phyloP scores from a whole-genome alignment of 2,113 vertebrate genomes.

The Heterotilapia buettikoferi region DNA sequence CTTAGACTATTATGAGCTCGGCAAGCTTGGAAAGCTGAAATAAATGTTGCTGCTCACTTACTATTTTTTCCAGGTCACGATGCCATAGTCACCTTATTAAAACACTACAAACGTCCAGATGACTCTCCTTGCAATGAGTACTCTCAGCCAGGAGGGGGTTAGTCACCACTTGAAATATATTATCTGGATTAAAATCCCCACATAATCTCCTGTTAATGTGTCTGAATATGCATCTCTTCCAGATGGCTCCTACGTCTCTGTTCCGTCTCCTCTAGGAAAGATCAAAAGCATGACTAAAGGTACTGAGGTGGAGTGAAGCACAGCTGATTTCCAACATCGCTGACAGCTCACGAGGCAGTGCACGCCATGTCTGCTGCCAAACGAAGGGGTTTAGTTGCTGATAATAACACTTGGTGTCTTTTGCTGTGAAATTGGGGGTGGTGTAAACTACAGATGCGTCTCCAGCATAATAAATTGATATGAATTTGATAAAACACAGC shows the following conservation, averaged over 20 bases:
- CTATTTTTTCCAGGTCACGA: slow-evolving; percentile 78
- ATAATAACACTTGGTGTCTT: not conserved
- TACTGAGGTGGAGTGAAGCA: slow-evolving; percentile 57
- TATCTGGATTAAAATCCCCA: not conserved
- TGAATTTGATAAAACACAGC: not conserved
- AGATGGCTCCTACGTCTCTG: slow-evolving; percentile 94
- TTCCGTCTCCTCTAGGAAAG: slow-evolving; percentile 91
- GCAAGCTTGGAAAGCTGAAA: not conserved
- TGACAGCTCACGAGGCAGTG: slow-evolving; percentile 14
- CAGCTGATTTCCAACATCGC: not conserved
- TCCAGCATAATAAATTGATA: not conserved
- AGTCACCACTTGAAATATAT: not conserved
- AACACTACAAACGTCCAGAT: slow-evolving; percentile 91
- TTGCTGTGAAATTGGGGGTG: not conserved
- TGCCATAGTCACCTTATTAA: slow-evolving; percentile 89
- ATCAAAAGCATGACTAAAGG: slow-evolving; percentile 99
- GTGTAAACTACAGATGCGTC: not conserved
- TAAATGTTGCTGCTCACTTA: not conserved
- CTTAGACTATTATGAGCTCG: not conserved
- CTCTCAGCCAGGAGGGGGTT: slow-evolving; percentile 94
- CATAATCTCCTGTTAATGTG: not conserved
- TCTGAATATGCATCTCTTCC: slow-evolving; percentile 50
- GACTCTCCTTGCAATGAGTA: slow-evolving; percentile 92
- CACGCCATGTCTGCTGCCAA: slow-evolving; percentile 18
- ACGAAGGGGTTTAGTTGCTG: not conserved